These are phyloP conservation scores for Troides oblongomaculatus DNA, from an alignment of 2,888 invertebrate genomes.

Conservation along the genomic window DNA sequence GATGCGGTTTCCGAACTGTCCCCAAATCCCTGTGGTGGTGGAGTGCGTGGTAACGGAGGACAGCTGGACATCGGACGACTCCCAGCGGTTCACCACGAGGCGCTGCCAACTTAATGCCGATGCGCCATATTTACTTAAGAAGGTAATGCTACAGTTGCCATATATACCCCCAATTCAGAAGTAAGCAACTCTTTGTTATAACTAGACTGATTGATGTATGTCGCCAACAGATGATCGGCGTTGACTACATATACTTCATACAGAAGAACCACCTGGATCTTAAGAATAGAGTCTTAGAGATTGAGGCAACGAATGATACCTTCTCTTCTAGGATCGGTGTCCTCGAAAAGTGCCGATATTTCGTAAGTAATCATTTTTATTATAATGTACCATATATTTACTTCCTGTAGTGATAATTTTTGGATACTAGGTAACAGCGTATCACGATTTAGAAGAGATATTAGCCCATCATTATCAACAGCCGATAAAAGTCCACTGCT, in stretches of 20 bases:
- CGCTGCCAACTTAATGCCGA: conserved; percentile 95
- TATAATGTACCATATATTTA: too few relatives aligned
- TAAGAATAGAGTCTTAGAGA: conserved; percentile 87
- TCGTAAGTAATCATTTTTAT: conserved; percentile 78
- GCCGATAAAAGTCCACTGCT: too few relatives aligned
- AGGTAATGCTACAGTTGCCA: conserved; percentile 75
- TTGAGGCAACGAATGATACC: conserved; percentile 95
- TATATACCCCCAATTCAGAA: too few relatives aligned
- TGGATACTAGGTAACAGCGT: too few relatives aligned
- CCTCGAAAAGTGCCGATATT: conserved; percentile 92
- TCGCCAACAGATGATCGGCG: conserved; percentile 88
- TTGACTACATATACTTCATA: conserved; percentile 93
- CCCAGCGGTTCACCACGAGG: conserved; percentile 88
- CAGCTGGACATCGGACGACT: conserved; percentile 87
- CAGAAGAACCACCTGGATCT: conserved; percentile 94
- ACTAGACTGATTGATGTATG: too few relatives aligned
- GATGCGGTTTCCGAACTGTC: conserved; percentile 94
- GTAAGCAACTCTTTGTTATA: too few relatives aligned
- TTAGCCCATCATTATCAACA: too few relatives aligned
- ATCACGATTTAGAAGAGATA: too few relatives aligned
- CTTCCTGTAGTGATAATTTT: too few relatives aligned
- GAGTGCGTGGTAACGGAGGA: conserved; percentile 91
- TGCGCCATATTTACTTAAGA: conserved; percentile 95
- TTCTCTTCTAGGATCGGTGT: conserved; percentile 91
- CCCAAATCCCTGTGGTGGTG: conserved; percentile 96